Base-by-base conservation (phyloP, 2,113 vertebrate species). In the Grammatotria lemairii region DNA sequence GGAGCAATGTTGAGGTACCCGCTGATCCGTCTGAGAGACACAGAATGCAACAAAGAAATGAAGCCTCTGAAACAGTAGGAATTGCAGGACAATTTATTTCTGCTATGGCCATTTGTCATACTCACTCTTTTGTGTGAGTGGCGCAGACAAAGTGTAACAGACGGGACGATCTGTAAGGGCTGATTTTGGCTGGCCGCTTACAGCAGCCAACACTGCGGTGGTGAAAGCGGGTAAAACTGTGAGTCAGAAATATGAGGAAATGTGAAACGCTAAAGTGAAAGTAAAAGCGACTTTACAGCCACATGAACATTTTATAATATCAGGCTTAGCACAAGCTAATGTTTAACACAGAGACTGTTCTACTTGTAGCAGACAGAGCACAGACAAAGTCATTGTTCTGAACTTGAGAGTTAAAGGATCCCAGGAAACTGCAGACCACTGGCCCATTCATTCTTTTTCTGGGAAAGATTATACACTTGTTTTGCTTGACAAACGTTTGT, bases 241-340 rank as follows among this genome's bases (percentile, higher is more conserved):
- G 7, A 26, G 26, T 83, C 16, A 84, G 55, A 89, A 90, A 91
- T 75, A 82, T 89, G 84, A 91, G 89, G 93, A 95, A 93, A 85
- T 81, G 26, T 84, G 40, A 87, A 49, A 3, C 84, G 2, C 23
- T 84, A 58, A 94, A 92, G 31, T 60, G 92, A 95, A 95, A 96
- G 92, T 70, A 94, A 95, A 95, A 94, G 83, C 80, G 26, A 53
- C 26, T 75, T 82, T 57, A 54, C 8, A 87, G 16, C 19, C 9
- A 17, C 9, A 10, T 28, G 1, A 23, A 81, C 6, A 8, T 60
- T 81, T 53, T 5, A 63, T 17, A 53, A n/a, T 2, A 14, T 81
- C 16, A 42, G 2, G 6, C 12, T 51, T 17, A 47, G 5, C 3
- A 68, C 83, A 78, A 9, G 3, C 2, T 21, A 31, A 16, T 42